Evolutionary conservation across 2,797 vertebrate species (phyloP), one percentile per base, ranked within the genome.

Genomic region (Peromyscus eremicus): DNA sequence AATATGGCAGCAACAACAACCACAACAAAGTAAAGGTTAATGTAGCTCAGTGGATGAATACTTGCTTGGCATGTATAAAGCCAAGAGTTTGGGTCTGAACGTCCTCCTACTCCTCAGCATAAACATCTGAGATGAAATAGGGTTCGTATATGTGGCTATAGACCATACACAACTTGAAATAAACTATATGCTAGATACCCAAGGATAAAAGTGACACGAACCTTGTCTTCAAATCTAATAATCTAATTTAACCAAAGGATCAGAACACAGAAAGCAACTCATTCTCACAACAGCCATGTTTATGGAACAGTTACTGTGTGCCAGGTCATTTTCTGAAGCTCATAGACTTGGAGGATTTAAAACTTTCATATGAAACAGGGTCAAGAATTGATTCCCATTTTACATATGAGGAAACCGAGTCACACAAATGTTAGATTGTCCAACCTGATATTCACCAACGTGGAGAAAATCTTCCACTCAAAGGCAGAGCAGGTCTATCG

Each of bases 241-340:
- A 29, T 89, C 85, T 70, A 91, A 73, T 86, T 88, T 70, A 57
- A 64, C 12, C 23, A 5, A 19, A 88, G 40, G 73, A 90, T 80
- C 34, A 79, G 88, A 86, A 90, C 79, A 93, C n/a, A 89, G 79
- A 93, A 73, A 91, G 49, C 60, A 92, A 19, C 49, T 81, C 40
- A 55, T 40, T 10, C 68, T 89, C 34, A 66, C 83, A 43, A 34
- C 57, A 81, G n/a, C 43, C 71, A 73, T 87, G 62, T 76, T 75
- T 76, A 76, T 10, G 57, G 80, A 83, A 37, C 46, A 34, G 23
- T 91, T 60, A 43, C 3, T 87, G 32, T 57, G 29, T 55, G 19
- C 57, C 71, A 73, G 34, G 37, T 76, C 40, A 19, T 25, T 49
- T 68, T 80, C 37, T 70, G 40, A 57, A 40, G 43, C n/a, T 68